phyloP scores from a whole-genome alignment of 2,888 invertebrate genomes.

The Dorcus parallelipipedus region DNA sequence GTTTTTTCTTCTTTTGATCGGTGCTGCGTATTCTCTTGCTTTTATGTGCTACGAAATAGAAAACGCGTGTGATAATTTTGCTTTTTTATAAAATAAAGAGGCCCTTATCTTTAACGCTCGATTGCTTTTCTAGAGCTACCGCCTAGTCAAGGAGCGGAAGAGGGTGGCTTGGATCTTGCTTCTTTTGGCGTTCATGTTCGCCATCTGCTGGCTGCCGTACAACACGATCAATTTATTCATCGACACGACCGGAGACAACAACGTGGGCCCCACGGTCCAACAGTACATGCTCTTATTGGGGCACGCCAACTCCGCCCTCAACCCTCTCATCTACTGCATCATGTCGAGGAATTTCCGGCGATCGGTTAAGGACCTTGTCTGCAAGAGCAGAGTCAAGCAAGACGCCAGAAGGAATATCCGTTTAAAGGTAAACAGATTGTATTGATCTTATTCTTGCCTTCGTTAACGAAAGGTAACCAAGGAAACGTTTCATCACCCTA shows the following conservation, averaged over 20 bases:
- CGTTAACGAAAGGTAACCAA: background rate
- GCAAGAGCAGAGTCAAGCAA: conserved; percentile 36
- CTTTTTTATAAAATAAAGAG: background rate
- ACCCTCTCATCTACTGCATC: conserved; percentile 73
- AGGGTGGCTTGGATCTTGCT: conserved; percentile 74
- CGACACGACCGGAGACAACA: conserved; percentile 47
- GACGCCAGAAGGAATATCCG: conserved; percentile 29
- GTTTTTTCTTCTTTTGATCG: background rate
- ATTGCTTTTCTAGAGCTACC: conserved; percentile 13
- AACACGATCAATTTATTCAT: conserved; percentile 65
- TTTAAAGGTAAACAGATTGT: conserved; percentile 28
- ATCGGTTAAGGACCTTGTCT: conserved; percentile 60
- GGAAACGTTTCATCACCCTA: background rate
- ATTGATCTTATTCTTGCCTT: background rate
- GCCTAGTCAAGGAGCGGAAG: conserved; percentile 66
- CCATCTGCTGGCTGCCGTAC: conserved; percentile 76
- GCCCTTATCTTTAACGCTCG: too few species aligned
- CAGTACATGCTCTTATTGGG: conserved; percentile 70
- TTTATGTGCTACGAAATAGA: background rate
- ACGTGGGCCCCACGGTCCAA: conserved; percentile 43
- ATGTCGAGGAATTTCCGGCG: conserved; percentile 71
- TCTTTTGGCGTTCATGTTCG: conserved; percentile 70
- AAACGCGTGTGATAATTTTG: background rate
- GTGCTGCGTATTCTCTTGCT: background rate
- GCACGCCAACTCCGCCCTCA: conserved; percentile 73